phyloP scores from a whole-genome alignment of 2,113 vertebrate genomes.

The Colius striatus region DNA sequence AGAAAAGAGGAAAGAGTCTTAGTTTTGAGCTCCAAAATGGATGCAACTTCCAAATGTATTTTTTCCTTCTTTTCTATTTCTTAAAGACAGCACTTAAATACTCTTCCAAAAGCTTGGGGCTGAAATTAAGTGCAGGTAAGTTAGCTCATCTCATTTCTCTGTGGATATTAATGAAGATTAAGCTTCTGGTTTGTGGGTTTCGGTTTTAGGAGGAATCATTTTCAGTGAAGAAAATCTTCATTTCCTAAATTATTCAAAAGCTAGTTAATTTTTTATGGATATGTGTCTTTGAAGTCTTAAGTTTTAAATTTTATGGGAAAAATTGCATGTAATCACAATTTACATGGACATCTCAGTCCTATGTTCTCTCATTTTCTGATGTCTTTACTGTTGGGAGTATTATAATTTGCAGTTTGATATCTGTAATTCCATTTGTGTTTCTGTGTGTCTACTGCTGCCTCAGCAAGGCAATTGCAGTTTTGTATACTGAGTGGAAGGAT shows the following conservation, averaged over 20 bases:
- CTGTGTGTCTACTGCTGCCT: not conserved
- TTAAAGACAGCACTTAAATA: not conserved
- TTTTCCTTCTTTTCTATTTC: not conserved
- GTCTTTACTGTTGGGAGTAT: not conserved
- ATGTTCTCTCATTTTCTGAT: not conserved
- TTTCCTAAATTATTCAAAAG: not conserved
- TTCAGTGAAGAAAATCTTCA: not conserved
- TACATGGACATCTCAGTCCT: not conserved
- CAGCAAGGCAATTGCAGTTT: not conserved
- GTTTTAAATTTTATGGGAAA: not conserved
- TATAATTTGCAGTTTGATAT: not conserved
- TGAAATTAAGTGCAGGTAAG: not conserved
- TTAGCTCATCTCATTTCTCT: not conserved
- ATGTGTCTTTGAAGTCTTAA: not conserved
- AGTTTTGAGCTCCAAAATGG: not conserved
- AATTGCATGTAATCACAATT: not conserved
- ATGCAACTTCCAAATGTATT: not conserved
- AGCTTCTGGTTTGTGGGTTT: not conserved
- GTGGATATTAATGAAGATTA: not conserved
- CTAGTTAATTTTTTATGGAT: not conserved
- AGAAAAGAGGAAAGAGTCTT: not conserved
- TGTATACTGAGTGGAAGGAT: not conserved
- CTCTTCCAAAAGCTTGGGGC: not conserved
- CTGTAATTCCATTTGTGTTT: not conserved
- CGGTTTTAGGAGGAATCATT: not conserved